phyloP scores from a whole-genome alignment of 2,797 vertebrate species.

The Sebastes diploproa region DNA sequence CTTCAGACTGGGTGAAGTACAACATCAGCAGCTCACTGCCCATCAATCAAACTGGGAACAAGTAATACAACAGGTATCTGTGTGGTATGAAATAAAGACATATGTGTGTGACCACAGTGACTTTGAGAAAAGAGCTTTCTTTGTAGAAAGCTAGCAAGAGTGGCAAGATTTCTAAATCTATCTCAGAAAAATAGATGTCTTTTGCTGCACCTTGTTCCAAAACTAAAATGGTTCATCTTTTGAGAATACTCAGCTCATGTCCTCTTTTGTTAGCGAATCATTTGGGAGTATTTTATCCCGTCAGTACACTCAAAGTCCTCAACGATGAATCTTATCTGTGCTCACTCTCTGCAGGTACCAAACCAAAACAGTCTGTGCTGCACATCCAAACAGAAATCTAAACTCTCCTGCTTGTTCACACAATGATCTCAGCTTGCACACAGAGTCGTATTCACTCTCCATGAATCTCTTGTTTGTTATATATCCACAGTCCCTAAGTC shows the following conservation, averaged over 20 bases:
- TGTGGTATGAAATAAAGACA: neutral
- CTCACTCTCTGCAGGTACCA: slow-evolving; percentile 18
- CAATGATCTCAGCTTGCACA: slow-evolving; percentile 25
- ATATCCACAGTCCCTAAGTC: slow-evolving; percentile 49
- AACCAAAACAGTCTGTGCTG: neutral
- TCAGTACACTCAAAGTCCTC: neutral
- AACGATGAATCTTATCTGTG: neutral
- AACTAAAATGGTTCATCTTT: neutral
- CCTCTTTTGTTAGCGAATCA: neutral
- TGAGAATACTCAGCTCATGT: neutral
- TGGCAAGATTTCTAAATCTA: neutral
- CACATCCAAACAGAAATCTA: slow-evolving; percentile 4
- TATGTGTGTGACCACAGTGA: neutral
- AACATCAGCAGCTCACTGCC: slow-evolving; percentile 31
- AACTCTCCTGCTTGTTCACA: slow-evolving; percentile 29
- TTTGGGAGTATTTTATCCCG: slow-evolving; percentile 5
- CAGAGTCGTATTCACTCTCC: slow-evolving; percentile 23
- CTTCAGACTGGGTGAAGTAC: slow-evolving; percentile 76
- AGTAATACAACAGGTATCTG: slow-evolving; percentile 85
- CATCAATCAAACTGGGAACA: slow-evolving; percentile 64
- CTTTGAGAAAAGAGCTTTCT: neutral
- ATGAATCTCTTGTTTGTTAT: slow-evolving; percentile 51
- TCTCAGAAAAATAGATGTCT: neutral
- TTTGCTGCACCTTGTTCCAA: neutral
- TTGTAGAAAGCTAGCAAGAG: neutral